Evolutionary conservation across 2,113 vertebrate genomes (phyloP), one percentile per base, ranked within the genome.

Genomic region (Bubo bubo): DNA sequence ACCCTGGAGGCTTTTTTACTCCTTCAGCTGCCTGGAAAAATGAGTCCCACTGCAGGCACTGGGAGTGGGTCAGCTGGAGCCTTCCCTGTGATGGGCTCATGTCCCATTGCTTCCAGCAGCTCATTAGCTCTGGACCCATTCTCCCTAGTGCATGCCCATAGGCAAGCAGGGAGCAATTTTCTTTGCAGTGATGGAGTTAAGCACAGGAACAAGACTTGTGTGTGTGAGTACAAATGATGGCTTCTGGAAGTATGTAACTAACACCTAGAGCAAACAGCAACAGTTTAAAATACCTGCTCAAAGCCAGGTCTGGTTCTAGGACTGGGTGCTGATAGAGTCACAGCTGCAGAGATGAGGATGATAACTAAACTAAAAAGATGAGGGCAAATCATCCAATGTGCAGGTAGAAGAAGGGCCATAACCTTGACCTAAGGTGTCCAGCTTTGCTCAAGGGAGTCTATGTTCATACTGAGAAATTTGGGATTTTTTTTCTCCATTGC

Each of bases 71-170:
- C 50, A 84, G 32, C 39, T 66, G 73, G 19, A 73, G 32, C 43
- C 66, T 79, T 22, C 19, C 7, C 52, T 66, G 43, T 2, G 1
- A 58, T 60, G 14, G 56, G 13, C 0, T 1, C 28, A 30, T 52
- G 64, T 62, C 30, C 59, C 34, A 30, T 60, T 16, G 32, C 53
- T 53, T 23, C 52, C 58, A 91, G 49, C 26, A 80, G 56, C 68
- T 80, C 20, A 12, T 71, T 37, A 91, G 35, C 26, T 72, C 30
- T 53, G 62, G 41, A 76, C 12, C 58, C 14, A 28, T 47, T 19
- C 34, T 59, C 56, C 41, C 35, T 37, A 56, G 35, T 27, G 26
- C 68, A 72, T 0, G 2, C 41, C 63, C 0, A 1, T 3, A 43
- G 41, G 84, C 52, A 30, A 88, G 47, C 47, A 72, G 35, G 35